Conservation (phyloP, 2,797 vertebrate genomes). For the Prunella strophiata region DNA sequence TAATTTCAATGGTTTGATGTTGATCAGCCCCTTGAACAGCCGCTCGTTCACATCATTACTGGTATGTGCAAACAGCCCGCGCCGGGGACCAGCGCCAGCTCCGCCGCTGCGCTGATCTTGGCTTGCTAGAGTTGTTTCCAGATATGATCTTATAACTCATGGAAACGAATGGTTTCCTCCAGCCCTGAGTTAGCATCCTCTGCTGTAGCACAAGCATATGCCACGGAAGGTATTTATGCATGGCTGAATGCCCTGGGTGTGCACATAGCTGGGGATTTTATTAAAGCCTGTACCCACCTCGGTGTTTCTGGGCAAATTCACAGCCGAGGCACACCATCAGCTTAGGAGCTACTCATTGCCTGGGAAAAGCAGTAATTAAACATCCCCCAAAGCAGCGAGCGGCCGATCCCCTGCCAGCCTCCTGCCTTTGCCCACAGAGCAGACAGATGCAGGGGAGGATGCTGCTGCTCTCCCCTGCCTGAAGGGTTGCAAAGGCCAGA, state of each 20-base stretch:
- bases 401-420: not conserved
- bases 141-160: constrained; percentile 54
- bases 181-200: constrained; percentile 8
- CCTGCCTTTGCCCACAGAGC: not conserved
- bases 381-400: not conserved
- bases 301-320: not conserved
- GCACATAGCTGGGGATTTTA: constrained; percentile 36
- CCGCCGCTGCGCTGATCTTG: not conserved
- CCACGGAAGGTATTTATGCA: not conserved
- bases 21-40: constrained; percentile 46
- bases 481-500: not conserved
- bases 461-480: not conserved
- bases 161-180: constrained; percentile 40
- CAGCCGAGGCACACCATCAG: not conserved
- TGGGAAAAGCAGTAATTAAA: constrained; percentile 18
- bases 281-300: not conserved
- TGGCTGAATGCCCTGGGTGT: constrained; percentile 3
- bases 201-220: not conserved
- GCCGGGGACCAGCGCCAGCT: constrained; percentile 19
- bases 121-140: constrained; percentile 55
- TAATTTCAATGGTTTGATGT: constrained; percentile 59
- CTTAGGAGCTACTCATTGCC: not conserved
- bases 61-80: constrained; percentile 53
- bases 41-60: constrained; percentile 52
- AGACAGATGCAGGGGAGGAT: not conserved